Percentiles rank a stretch among this genome's conserved stretches.
These are phyloP conservation scores for Heliornis fulica DNA, from an alignment of 2,113 vertebrate genomes.

Conservation along the genomic window DNA sequence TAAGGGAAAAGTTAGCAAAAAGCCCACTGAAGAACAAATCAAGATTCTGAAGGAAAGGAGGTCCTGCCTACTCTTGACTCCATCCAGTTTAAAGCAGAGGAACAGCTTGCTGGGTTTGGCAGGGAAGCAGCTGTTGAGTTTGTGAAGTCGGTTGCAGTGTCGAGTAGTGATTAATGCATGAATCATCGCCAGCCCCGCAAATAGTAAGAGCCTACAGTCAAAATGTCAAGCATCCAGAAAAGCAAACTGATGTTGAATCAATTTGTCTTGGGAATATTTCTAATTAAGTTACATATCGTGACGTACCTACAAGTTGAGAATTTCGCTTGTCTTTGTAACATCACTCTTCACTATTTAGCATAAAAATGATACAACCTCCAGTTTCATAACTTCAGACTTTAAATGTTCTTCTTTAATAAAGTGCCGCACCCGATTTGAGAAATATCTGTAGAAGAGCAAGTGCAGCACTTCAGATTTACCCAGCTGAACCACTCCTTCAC, in stretches of 20 bases:
- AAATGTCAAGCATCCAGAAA: constrained; percentile 27
- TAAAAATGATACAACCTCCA: not conserved
- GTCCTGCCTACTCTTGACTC: not conserved
- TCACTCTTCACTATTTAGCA: not conserved
- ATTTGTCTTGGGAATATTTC: not conserved
- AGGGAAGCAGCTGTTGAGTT: constrained; percentile 6
- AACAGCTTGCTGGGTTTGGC: not conserved
- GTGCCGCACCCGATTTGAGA: not conserved
- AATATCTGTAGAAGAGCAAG: not conserved
- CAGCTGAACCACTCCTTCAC: not conserved
- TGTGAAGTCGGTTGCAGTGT: not conserved
- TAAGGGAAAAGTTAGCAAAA: not conserved
- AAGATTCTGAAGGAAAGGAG: not conserved
- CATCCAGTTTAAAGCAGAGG: not conserved
- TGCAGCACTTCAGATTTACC: not conserved
- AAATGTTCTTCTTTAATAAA: not conserved
- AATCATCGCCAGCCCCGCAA: constrained; percentile 26
- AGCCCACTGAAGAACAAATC: not conserved
- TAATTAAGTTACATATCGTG: not conserved
- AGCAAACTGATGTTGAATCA: not conserved
- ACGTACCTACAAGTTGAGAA: not conserved
- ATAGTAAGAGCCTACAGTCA: constrained; percentile 6
- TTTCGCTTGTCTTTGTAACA: not conserved
- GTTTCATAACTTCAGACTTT: not conserved
- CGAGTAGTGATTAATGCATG: not conserved